Base-by-base conservation (phyloP, 2,888 invertebrate species). In the Erebia ligea region DNA sequence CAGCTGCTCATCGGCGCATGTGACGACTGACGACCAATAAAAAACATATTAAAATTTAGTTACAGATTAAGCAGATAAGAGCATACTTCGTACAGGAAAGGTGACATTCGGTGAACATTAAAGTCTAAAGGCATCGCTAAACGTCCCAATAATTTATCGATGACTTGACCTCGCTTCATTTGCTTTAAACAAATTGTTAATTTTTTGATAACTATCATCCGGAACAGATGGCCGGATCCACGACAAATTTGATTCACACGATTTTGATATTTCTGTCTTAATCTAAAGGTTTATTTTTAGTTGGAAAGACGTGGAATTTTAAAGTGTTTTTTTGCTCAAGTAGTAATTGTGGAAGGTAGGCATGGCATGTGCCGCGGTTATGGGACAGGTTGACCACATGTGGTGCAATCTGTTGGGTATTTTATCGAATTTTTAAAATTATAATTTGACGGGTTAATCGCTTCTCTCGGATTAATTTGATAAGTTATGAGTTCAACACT, bases 141-240 rank as follows among this genome's bases (percentile, higher is more conserved):
- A 85, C 83, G 88, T 80, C 79, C 83, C 84, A 84, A 91, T 91
- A 92, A 92, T 89, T 92, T 93, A 92, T 90, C 86, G 88, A 86
- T 79, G 81, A 82, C 84, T 86, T 89, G 88, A 88, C 89, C 88
- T 87, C 89, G 86, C 85, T 87, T 91, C 90, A 92, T 93, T 93
- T 92, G 88, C 89, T 91, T 93, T 92, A 92, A 92, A 93, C 92
- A 93, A 93, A 93, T 93, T 93, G 92, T 93, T 92, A 92, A 93
- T 92, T 93, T 92, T 91, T 91, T 86, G 92, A 92, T 93, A 92
- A 86, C 89, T 86, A 92, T 92, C 93, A 85, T 89, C 89, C 86
- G 89, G 86, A 91, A 92, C 93, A 93, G 91, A 91, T 93, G 93
- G 90, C 81, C 76, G 74, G 74, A 80, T 80, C 78, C 81, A 80